Evolutionary conservation across 2,113 vertebrate species (phyloP), one percentile per base, ranked within the genome.

Genomic region (Asarcornis scutulata): DNA sequence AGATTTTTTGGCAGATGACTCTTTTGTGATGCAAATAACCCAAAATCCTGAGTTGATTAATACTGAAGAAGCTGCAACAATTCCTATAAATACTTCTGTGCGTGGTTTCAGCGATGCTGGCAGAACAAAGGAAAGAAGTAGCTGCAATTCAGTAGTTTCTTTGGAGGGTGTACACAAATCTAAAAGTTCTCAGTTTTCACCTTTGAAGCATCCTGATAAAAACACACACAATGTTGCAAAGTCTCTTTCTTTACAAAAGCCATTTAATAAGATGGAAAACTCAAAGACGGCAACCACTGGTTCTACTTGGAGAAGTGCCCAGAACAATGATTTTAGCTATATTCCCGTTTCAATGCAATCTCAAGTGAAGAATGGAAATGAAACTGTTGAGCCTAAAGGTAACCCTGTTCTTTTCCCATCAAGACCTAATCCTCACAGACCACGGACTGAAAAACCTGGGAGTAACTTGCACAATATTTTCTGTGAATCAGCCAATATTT

Each of bases 1-100:
- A 48, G 98, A 98, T 86, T 95, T 99, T 62, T 95, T 99, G 62
- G 93, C 78, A 89, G 98, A 98, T 95, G 99, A 99, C 85, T 97
- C 98, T 69, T 98, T 98, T 86, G 80, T 98, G 63, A 94, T 98
- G 93, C 98, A 98, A 59, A 98, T 98, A 97, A 97, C 97, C 21
- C 97, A 98, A 92, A 97, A 98, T 72, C 98, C 98, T 21, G 98
- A 98, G 64, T 80, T 96, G 72, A 83, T 93, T 52, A 60, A 69
- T 69, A 62, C 55, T 59, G 94, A 94, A 91, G 83, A 78, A 66
- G 23, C 40, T 50, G 85, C 76, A 55, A 42, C 58, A 92, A 7
- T 73, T 72, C 34, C 63, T 91, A 60, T 58, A 46, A 60, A 48
- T 68, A 23, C 60, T 13, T 48, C 34, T 58, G 40, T 40, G 13